Evolutionary conservation across 2,113 vertebrate genomes (phyloP), one percentile per base, ranked within the genome.

Genomic region (Choloepus hoffmanni): DNA sequence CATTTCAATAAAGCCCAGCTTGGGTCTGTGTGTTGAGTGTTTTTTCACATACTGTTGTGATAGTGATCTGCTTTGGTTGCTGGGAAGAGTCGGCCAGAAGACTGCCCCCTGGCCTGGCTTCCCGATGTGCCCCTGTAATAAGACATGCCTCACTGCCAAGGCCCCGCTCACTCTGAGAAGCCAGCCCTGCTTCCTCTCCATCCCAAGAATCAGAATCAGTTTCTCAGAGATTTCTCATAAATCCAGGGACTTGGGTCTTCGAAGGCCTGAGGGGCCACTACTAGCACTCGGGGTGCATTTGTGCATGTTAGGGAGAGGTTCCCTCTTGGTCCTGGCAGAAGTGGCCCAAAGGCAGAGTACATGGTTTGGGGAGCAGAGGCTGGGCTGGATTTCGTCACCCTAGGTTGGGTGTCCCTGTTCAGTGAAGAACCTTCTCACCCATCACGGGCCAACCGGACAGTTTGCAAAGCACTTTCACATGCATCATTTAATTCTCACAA

Each of bases 1-100:
- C 92, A 94, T 96, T 96, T 96, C 93, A 98, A 96, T 97, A 98
- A 98, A 98, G 94, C 86, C 94, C 96, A 85, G 74, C 73, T 90
- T 90, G 96, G 97, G 94, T 96, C 93, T 92, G 94, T 96, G 93
- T 98, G 83, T 93, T 89, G 94, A 89, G 92, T 97, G 60, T 77
- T 96, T 96, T 95, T 91, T 90, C 92, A 87, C 89, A 45, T 24
- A 14, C 36, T 79, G 13, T 73, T 30, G 79, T 84, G 26, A 5
- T 88, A 72, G 53, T 91, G 89, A 36, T 55, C 36, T 95, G 43
- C 78, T 82, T 76, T 77, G 83, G 50, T 77, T 88, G 33, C 50
- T 23, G 36, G 68, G n/a, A 53, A 76, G 79, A 65, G 30, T 23
- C 55, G 62, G 23, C 62, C 16, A 15, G 30, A 58, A 33, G 48